Percentiles rank a stretch among this genome's conserved stretches.
phyloP scores from a whole-genome alignment of 2,888 invertebrate genomes.

The Netelia melanura region DNA sequence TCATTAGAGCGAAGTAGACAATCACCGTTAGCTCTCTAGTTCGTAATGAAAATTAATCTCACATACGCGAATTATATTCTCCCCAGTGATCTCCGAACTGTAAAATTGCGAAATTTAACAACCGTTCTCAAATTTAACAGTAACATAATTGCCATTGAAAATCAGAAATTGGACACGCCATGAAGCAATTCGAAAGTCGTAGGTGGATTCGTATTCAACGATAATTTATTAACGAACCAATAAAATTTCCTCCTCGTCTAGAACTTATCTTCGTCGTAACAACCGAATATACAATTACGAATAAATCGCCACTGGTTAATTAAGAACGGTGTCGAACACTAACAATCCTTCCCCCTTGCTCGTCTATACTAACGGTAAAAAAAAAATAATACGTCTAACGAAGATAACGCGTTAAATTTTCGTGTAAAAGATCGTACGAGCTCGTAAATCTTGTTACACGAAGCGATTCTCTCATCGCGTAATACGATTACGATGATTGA shows the following conservation, averaged over 20 bases:
- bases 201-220: background rate
- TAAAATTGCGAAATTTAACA: too few species aligned
- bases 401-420: constrained; percentile 4
- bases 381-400: constrained; percentile 9
- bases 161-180: background rate
- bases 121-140: too few species aligned
- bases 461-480: constrained; percentile 42
- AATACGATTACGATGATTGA: constrained; percentile 54
- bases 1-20: too few species aligned
- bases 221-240: background rate
- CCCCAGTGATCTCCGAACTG: too few species aligned
- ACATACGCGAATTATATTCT: too few species aligned
- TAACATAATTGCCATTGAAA: background rate
- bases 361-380: constrained; percentile 41
- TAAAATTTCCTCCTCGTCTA: background rate
- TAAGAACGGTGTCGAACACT: constrained; percentile 40
- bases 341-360: background rate
- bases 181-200: background rate
- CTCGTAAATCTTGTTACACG: constrained; percentile 52
- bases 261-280: background rate
- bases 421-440: constrained; percentile 5
- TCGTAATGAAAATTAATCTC: too few species aligned
- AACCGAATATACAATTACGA: constrained; percentile 8
- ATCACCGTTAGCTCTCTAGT: too few species aligned
- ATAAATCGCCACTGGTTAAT: constrained; percentile 30